A percentile compares a stretch with the other conserved stretches of the same genome.
Conservation (phyloP, 2,797 vertebrate species). For the Ctenochaetus hawaiiensis region DNA sequence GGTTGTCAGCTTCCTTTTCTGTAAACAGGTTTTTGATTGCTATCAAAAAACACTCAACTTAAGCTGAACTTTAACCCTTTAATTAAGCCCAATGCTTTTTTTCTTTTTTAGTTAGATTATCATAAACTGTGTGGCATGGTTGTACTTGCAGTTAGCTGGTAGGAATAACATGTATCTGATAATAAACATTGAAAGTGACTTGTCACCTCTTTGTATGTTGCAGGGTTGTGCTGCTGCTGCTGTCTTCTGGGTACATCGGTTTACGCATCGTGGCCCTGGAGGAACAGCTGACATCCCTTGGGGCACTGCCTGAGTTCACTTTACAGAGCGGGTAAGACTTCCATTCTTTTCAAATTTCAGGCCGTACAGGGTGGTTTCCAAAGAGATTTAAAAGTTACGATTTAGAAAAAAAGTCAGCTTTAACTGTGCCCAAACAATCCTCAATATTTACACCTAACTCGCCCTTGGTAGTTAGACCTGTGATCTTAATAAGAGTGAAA, state of each 20-base stretch:
- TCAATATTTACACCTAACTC: background rate
- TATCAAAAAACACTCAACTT: too few species aligned
- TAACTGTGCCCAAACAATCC: background rate
- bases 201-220: background rate
- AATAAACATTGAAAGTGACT: background rate
- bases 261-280: conserved; percentile 90
- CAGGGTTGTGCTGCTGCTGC: conserved; percentile 88
- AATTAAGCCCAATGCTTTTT: background rate
- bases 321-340: conserved; percentile 80
- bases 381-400: background rate
- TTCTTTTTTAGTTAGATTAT: background rate
- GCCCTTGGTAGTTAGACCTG: background rate
- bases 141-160: background rate
- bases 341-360: background rate
- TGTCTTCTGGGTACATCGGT: conserved; percentile 92
- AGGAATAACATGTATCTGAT: background rate
- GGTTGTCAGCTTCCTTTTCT: background rate
- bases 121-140: background rate
- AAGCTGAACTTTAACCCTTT: background rate
- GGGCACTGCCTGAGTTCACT: conserved; percentile 84
- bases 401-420: too few species aligned
- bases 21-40: background rate
- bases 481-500: background rate
- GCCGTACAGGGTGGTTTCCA: rapidly evolving
- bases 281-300: conserved; percentile 85